A percentile compares a stretch with the other conserved stretches of the same genome.
Evolutionary conservation across 1,140 invertebrate species (phyloP).

Genomic region (Halictus rubicundus): DNA sequence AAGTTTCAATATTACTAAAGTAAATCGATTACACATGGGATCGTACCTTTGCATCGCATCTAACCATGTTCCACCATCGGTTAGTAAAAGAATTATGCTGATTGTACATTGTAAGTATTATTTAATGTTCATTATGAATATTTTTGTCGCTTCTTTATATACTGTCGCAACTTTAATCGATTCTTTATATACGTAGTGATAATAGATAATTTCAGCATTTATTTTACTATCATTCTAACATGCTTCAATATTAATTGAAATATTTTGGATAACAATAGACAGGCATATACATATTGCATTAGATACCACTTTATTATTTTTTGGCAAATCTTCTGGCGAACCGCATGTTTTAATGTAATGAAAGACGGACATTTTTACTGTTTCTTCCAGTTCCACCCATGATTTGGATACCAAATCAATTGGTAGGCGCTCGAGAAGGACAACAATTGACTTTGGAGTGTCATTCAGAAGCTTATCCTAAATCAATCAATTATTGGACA

Average conservation of each 20-base stretch:
- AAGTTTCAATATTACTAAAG: slow-evolving; percentile 88
- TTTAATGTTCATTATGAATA: not conserved
- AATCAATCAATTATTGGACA: slow-evolving; percentile 93
- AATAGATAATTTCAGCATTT: too few relatives aligned
- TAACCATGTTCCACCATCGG: slow-evolving; percentile 92
- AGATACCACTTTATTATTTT: too few relatives aligned
- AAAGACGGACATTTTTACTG: not conserved
- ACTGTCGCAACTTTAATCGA: too few relatives aligned
- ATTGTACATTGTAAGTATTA: slow-evolving; percentile 92
- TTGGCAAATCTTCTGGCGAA: too few relatives aligned
- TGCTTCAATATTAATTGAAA: too few relatives aligned
- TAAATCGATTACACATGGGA: slow-evolving; percentile 93
- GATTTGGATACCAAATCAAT: slow-evolving; percentile 90
- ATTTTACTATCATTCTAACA: too few relatives aligned
- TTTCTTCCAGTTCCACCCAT: slow-evolving; percentile 87
- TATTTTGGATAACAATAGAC: too few relatives aligned
- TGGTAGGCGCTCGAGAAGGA: slow-evolving; percentile 88
- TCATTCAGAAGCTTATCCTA: slow-evolving; percentile 91
- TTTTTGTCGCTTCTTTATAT: not conserved
- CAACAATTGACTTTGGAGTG: slow-evolving; percentile 90
- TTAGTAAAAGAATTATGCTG: slow-evolving; percentile 93
- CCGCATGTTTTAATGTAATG: not conserved
- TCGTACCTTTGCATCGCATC: slow-evolving; percentile 94
- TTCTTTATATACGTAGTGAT: not conserved
- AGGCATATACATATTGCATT: too few relatives aligned